phyloP scores from a whole-genome alignment of 2,113 vertebrate species.

The Puma concolor region DNA sequence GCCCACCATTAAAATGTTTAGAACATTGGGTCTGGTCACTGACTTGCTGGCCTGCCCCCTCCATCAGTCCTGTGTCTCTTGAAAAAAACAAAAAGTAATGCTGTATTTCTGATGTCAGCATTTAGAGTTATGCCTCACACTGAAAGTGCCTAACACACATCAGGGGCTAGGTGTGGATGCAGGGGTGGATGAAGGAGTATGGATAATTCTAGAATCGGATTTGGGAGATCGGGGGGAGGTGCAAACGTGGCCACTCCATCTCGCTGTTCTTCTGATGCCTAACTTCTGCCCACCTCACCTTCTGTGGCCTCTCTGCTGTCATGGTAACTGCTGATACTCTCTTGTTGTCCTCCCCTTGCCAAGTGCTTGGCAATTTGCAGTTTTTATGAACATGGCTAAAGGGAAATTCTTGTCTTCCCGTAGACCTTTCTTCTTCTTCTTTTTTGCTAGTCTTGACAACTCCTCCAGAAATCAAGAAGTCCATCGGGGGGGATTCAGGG shows the following conservation, averaged over 20 bases:
- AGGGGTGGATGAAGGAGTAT: neutral
- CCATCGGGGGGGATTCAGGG: neutral
- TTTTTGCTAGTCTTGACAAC: neutral
- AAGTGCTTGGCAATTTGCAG: neutral
- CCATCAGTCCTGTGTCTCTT: neutral
- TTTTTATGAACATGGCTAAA: neutral
- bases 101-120: neutral
- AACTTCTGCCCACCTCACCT: too few relatives aligned
- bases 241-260: rapidly evolving
- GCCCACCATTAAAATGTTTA: rapidly evolving
- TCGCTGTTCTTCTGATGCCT: rapidly evolving
- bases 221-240: too few relatives aligned
- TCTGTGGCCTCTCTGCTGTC: rapidly evolving
- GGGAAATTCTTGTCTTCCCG: neutral
- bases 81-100: neutral
- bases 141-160: neutral
- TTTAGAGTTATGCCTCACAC: neutral
- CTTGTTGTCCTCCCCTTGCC: too few relatives aligned
- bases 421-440: neutral
- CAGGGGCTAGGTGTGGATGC: neutral
- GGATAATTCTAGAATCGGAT: neutral
- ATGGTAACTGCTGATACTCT: too few relatives aligned
- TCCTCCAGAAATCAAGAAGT: neutral
- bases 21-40: neutral
- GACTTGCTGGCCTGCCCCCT: too few relatives aligned